phyloP scores from a whole-genome alignment of 2,113 vertebrate species.

The Paramormyrops kingsleyae region DNA sequence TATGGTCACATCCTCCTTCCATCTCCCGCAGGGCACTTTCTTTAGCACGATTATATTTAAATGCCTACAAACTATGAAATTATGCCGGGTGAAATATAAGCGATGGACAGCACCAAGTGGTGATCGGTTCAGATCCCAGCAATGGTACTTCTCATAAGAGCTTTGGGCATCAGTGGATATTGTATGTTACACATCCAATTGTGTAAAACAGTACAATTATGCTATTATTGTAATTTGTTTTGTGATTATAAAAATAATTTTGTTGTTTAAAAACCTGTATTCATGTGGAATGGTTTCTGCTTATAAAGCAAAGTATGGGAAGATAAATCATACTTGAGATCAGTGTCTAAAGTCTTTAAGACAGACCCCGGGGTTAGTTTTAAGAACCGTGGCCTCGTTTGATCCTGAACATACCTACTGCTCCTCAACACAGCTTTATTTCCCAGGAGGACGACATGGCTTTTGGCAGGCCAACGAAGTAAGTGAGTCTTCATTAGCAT shows the following conservation, averaged over 20 bases:
- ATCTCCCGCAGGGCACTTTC: not conserved
- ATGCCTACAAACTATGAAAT: not conserved
- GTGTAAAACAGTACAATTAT: not conserved
- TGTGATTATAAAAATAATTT: not conserved
- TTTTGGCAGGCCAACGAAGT: slow-evolving; percentile 94
- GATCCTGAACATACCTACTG: not conserved
- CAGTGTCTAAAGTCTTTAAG: not conserved
- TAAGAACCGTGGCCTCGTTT: not conserved
- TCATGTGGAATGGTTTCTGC: not conserved
- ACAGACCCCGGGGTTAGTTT: not conserved
- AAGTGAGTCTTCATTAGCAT: slow-evolving; percentile 47
- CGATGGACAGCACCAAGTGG: not conserved
- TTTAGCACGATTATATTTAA: not conserved
- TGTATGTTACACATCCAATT: not conserved
- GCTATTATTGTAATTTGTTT: not conserved
- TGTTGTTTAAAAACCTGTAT: not conserved
- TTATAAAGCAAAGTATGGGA: not conserved
- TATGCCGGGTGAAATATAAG: not conserved
- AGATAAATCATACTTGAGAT: not conserved
- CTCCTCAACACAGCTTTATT: slow-evolving; percentile 6
- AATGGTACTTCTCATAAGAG: not conserved
- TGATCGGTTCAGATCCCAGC: not conserved
- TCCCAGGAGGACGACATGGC: slow-evolving; percentile 95
- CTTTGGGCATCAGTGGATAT: not conserved
- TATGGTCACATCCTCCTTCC: not conserved